Evolutionary conservation across 2,888 invertebrate genomes (phyloP).

Genomic region (Phortica okadai): DNA sequence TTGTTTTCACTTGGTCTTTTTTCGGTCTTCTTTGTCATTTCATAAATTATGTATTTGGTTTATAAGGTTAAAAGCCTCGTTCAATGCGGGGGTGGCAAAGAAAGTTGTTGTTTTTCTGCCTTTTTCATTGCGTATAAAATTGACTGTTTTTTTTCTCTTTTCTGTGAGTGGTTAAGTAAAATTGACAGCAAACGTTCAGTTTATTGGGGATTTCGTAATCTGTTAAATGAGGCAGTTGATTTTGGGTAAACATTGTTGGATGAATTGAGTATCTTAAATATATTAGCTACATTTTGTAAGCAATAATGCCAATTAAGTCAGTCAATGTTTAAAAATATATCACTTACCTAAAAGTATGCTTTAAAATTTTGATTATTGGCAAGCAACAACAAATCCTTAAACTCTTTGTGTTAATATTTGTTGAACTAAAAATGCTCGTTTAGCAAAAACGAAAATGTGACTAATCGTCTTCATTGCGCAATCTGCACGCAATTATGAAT

Average conservation of each 20-base stretch:
- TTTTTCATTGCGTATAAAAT: background rate
- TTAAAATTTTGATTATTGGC: background rate
- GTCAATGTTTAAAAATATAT: background rate
- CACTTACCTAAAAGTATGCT: background rate
- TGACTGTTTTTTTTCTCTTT: background rate
- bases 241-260: background rate
- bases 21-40: conserved; percentile 1
- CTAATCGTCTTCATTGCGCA: conserved; percentile 18
- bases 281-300: background rate
- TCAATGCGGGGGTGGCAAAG: background rate
- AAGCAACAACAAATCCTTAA: background rate
- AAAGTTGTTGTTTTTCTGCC: background rate
- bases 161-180: background rate
- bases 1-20: conserved; percentile 21
- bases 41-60: conserved; percentile 29
- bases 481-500: conserved; percentile 31
- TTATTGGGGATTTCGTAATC: background rate
- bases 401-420: background rate
- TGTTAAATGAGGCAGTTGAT: background rate
- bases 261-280: background rate
- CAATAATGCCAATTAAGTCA: background rate
- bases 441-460: background rate
- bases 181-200: background rate
- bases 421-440: background rate
- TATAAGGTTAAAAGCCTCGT: conserved; percentile 3